A percentile compares a stretch with the other conserved stretches of the same genome.
Evolutionary conservation across 1,140 invertebrate genomes (phyloP).

Genomic region (Apis florea): DNA sequence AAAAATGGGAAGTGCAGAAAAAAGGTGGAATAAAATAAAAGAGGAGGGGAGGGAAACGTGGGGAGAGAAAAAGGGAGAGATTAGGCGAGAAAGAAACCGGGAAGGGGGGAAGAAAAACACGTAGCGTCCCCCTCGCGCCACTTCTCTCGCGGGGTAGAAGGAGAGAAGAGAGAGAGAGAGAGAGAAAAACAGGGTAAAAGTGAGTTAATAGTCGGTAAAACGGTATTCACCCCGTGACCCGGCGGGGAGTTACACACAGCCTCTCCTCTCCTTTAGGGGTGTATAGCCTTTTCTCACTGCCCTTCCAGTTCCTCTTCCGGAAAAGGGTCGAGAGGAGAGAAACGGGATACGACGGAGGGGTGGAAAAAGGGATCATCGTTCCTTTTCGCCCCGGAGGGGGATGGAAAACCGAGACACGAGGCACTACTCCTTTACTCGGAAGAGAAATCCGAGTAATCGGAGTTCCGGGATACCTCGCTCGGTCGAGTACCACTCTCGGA

Average conservation of each 20-base stretch:
- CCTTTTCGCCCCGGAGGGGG: neutral
- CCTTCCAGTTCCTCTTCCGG: conserved; percentile 41
- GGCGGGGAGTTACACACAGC: conserved; percentile 43
- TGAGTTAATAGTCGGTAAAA: conserved; percentile 82
- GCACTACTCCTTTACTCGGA: conserved; percentile 71
- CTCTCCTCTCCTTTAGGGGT: conserved; percentile 22
- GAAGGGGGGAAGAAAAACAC: conserved; percentile 66
- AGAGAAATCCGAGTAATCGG: conserved; percentile 70
- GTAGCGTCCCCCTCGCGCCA: conserved; percentile 2
- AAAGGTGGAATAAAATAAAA: conserved; percentile 33
- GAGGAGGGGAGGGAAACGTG: neutral
- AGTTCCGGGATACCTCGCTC: conserved; percentile 32
- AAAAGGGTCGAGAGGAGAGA: conserved; percentile 33
- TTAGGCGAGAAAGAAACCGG: conserved; percentile 65
- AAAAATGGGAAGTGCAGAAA: neutral
- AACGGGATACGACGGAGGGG: conserved; percentile 25
- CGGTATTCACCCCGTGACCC: conserved; percentile 77
- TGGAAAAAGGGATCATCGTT: conserved; percentile 38
- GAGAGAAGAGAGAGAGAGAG: too few species aligned
- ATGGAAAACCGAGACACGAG: conserved; percentile 60
- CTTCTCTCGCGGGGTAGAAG: conserved; percentile 38
- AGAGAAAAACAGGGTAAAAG: conserved; percentile 76
- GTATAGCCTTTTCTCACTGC: conserved; percentile 48
- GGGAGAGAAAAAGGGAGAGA: conserved; percentile 55
- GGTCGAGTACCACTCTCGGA: conserved; percentile 45